Percentiles rank a stretch among this genome's conserved stretches.
phyloP scores from a whole-genome alignment of 2,888 invertebrate species.

The Pseudococcus jackbeardsleyi region DNA sequence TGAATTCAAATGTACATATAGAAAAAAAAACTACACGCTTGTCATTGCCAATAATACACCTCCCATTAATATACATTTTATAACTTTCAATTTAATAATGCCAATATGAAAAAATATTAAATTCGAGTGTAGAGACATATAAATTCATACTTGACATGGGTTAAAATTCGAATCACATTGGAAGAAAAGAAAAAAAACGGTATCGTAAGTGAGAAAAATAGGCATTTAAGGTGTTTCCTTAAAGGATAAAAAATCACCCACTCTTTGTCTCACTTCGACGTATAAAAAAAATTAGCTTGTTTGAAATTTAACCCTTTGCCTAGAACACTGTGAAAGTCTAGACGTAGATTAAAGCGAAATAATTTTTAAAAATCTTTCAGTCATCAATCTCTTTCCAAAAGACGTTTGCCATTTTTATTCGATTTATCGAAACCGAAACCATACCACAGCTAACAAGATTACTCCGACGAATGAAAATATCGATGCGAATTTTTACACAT shows the following conservation, averaged over 20 bases:
- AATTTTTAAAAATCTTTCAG: slow-evolving; percentile 3
- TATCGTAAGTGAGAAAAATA: neutral
- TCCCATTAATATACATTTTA: neutral
- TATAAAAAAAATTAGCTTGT: neutral
- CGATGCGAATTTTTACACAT: slow-evolving; percentile 18
- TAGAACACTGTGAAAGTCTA: neutral
- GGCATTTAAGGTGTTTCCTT: neutral
- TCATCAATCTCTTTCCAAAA: neutral
- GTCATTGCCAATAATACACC: neutral
- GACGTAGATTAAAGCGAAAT: slow-evolving; percentile 5
- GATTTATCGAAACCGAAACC: neutral
- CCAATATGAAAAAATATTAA: no score
- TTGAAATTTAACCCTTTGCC: neutral
- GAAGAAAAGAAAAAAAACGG: no score
- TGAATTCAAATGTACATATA: neutral
- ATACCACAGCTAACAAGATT: slow-evolving; percentile 1
- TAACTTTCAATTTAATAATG: neutral
- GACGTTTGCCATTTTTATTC: slow-evolving; percentile 19
- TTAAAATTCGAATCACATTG: no score
- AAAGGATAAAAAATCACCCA: neutral
- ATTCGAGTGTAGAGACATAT: no score
- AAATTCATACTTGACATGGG: no score
- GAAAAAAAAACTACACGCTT: neutral
- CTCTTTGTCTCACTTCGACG: neutral
- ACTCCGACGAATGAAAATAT: neutral